These are phyloP conservation scores for Ptychodera flava DNA, from an alignment of 35 echinoderm and acorn worm genomes.

Conservation along the genomic window DNA sequence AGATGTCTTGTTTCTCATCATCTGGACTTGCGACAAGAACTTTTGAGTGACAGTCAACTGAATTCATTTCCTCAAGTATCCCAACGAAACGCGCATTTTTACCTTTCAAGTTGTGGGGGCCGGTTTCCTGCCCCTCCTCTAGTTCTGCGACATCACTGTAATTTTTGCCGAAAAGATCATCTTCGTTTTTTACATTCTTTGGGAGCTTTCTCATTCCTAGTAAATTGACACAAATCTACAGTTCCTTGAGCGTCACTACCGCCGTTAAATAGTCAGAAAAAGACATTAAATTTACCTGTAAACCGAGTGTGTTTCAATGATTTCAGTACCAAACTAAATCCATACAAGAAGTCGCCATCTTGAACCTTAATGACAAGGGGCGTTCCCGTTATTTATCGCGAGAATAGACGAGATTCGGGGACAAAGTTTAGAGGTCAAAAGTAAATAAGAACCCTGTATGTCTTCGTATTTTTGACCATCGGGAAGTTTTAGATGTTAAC, in stretches of 20 bases:
- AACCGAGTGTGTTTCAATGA: not conserved
- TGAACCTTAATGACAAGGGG: not conserved
- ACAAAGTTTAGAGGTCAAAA: not conserved
- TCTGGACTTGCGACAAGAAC: not conserved
- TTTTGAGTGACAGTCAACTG: not conserved
- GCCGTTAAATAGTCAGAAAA: not conserved
- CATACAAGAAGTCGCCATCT: not conserved
- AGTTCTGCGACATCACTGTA: not conserved
- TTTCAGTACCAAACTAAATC: not conserved
- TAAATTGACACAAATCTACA: not conserved
- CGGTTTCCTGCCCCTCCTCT: not conserved
- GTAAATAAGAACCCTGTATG: too few species aligned
- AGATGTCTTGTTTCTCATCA: not conserved
- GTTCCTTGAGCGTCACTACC: not conserved
- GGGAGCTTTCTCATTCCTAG: not conserved
- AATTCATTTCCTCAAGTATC: not conserved
- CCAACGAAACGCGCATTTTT: not conserved
- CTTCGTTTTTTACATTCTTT: not conserved
- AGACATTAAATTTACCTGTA: not conserved
- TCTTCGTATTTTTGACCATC: too few species aligned
- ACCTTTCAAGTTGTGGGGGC: not conserved
- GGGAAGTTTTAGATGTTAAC: too few species aligned
- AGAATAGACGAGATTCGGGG: not conserved
- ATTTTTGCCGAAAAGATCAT: not conserved
- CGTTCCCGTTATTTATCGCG: not conserved